phyloP scores from a whole-genome alignment of 2,888 invertebrate species.

The Stenolophus ochropezus region DNA sequence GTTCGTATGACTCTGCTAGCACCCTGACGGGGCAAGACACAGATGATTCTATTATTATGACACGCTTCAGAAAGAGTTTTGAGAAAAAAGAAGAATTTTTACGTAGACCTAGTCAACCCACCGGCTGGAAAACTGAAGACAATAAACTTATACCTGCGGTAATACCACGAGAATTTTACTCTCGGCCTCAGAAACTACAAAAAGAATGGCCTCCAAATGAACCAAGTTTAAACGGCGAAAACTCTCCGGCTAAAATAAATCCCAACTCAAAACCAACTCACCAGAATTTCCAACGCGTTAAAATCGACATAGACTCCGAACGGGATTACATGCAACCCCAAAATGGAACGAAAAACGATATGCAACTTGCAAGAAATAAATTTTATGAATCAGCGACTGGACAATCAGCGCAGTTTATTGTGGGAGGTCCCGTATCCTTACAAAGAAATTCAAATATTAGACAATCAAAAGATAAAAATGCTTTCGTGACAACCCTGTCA shows the following conservation, averaged over 20 bases:
- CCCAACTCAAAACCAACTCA: conserved; percentile 71
- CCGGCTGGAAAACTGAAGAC: conserved; percentile 75
- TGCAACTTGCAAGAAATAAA: conserved; percentile 59
- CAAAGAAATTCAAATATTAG: conserved; percentile 61
- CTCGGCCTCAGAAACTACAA: conserved; percentile 85
- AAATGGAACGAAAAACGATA: conserved; percentile 57
- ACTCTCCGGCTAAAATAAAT: conserved; percentile 69
- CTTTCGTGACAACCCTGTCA: conserved; percentile 78
- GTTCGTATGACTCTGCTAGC: conserved; percentile 81
- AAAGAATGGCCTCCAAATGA: conserved; percentile 71
- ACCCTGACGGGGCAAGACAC: conserved; percentile 80
- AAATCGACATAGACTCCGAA: conserved; percentile 73
- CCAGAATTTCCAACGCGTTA: conserved; percentile 74
- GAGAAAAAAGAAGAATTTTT: conserved; percentile 94
- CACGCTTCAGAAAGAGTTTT: conserved; percentile 86
- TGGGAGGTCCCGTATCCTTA: conserved; percentile 53
- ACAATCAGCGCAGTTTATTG: conserved; percentile 49
- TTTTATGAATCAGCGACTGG: conserved; percentile 53
- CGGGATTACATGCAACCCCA: conserved; percentile 66
- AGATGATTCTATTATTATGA: conserved; percentile 84
- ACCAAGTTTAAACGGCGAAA: conserved; percentile 67
- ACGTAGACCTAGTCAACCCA: conserved; percentile 82
- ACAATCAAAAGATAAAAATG: conserved; percentile 73
- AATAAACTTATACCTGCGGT: conserved; percentile 68
- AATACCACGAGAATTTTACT: conserved; percentile 84